Conservation (phyloP, 2,888 invertebrate genomes). For the Eristalis intricaria region DNA sequence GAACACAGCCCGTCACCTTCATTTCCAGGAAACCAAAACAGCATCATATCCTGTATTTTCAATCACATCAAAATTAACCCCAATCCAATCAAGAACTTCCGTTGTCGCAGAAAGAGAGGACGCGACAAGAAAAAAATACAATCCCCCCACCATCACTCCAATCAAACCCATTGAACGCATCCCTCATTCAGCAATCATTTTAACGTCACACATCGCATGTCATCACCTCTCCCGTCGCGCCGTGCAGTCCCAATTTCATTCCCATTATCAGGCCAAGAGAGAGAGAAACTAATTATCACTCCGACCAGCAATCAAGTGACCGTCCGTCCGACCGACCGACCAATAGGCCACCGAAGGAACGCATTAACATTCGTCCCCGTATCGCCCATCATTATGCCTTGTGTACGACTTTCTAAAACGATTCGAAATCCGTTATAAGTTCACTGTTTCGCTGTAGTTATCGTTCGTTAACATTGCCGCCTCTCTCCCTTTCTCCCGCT, state of each 20-base stretch:
- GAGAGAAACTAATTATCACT: slow-evolving; percentile 28
- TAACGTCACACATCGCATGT: neutral
- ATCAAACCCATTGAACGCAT: neutral
- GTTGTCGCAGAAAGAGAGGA: neutral
- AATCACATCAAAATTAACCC: neutral
- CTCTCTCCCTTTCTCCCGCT: neutral
- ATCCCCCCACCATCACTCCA: neutral
- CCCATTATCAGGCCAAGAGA: slow-evolving; percentile 11
- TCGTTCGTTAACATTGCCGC: slow-evolving; percentile 51
- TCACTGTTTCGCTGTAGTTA: slow-evolving; percentile 49
- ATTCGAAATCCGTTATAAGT: slow-evolving; percentile 68
- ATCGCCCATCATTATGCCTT: slow-evolving; percentile 17
- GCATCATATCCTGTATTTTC: neutral
- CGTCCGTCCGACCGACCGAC: neutral
- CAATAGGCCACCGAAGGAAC: slow-evolving; percentile 43
- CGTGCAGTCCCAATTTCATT: neutral
- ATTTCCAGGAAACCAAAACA: neutral
- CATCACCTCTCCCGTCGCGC: neutral
- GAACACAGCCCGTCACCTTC: neutral
- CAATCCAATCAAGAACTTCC: slow-evolving; percentile 17
- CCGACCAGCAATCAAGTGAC: neutral
- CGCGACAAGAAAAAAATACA: neutral
- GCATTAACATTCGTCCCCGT: slow-evolving; percentile 38
- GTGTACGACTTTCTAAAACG: slow-evolving; percentile 58
- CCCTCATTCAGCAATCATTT: neutral